Conservation (phyloP, 2,888 invertebrate genomes). For the Brachyptera risi region DNA sequence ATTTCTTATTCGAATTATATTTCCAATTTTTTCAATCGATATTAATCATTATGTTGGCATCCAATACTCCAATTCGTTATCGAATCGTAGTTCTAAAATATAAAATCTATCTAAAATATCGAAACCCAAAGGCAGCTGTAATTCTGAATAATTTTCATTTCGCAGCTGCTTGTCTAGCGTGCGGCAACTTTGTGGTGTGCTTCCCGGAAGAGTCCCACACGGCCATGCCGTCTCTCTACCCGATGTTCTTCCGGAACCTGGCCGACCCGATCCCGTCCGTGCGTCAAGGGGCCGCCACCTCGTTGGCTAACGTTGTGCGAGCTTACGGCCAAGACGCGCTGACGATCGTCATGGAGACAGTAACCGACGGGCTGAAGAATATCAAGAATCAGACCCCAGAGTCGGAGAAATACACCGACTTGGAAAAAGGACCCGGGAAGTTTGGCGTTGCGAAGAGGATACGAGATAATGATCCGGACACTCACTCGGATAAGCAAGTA, state of each 20-base stretch:
- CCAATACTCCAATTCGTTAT: too few species aligned
- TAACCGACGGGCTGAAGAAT: constrained; percentile 44
- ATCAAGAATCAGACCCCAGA: constrained; percentile 46
- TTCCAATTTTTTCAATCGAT: too few species aligned
- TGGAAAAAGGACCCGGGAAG: constrained; percentile 44
- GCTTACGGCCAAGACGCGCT: constrained; percentile 43
- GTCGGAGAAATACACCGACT: constrained; percentile 42
- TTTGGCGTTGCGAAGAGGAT: constrained; percentile 47
- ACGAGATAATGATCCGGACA: constrained; percentile 47
- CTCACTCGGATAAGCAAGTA: constrained; percentile 47
- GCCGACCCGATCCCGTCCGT: constrained; percentile 52
- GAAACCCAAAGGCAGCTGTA: too few species aligned
- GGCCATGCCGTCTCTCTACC: constrained; percentile 44
- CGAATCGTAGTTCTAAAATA: too few species aligned
- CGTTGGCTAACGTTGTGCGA: constrained; percentile 46
- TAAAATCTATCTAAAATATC: too few species aligned
- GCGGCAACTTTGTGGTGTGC: constrained; percentile 50
- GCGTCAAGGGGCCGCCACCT: constrained; percentile 52
- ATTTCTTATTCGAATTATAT: too few species aligned
- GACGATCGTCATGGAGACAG: constrained; percentile 41
- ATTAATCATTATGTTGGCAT: too few species aligned
- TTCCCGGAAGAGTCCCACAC: constrained; percentile 48
- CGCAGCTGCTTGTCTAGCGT: constrained; percentile 51
- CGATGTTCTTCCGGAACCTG: constrained; percentile 45
- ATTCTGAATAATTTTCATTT: not conserved